These are phyloP conservation scores for Erithacus rubecula DNA, from an alignment of 2,797 vertebrate genomes.

Conservation along the genomic window DNA sequence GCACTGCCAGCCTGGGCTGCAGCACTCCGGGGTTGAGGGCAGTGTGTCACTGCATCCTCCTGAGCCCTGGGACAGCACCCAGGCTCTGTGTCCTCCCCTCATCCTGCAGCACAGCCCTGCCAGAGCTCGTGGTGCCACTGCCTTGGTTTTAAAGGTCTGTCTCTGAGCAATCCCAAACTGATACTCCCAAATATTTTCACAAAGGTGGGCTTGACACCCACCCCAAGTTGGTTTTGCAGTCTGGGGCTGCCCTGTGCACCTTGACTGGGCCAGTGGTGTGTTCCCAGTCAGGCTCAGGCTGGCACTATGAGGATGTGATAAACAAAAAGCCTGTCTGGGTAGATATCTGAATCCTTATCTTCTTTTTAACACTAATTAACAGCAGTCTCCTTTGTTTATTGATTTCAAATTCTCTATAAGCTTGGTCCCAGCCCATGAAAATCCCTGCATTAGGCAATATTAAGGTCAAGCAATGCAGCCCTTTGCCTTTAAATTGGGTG, in stretches of 20 bases:
- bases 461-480: neutral
- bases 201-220: neutral
- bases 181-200: neutral
- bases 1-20: neutral
- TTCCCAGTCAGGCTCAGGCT: neutral
- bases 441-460: neutral
- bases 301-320: neutral
- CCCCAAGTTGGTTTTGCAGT: neutral
- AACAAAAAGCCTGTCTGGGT: neutral
- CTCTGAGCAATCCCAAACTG: fast-evolving
- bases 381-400: neutral
- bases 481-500: neutral
- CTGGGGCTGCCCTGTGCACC: neutral
- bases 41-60: neutral
- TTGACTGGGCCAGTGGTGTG: neutral
- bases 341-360: neutral
- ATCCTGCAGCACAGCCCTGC: fast-evolving
- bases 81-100: neutral
- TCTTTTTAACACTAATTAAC: conserved; percentile 1
- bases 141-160: neutral
- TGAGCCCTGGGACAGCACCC: neutral
- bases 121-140: neutral
- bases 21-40: fast-evolving
- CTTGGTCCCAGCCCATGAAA: neutral
- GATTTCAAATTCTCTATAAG: conserved; percentile 1